phyloP scores from a whole-genome alignment of 2,113 vertebrate genomes.

The Ophthalmolycus amberensis region DNA sequence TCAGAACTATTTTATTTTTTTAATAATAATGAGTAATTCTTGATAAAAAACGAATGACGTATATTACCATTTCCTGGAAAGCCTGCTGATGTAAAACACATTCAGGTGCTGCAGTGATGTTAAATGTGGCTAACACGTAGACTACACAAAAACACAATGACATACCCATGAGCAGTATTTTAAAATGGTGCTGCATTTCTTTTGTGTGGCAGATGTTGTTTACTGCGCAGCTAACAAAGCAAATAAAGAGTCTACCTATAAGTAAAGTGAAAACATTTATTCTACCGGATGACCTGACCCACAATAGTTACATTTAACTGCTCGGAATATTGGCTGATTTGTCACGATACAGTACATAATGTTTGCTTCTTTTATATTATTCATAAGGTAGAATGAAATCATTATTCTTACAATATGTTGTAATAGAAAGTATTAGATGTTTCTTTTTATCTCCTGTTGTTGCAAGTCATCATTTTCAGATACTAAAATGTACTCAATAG shows the following conservation, averaged over 20 bases:
- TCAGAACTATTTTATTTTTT: neutral
- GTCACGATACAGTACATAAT: neutral
- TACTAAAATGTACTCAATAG: conserved; percentile 25
- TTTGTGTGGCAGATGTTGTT: neutral
- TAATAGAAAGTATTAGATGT: neutral
- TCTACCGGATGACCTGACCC: neutral
- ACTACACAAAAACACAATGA: neutral
- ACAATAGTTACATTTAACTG: neutral
- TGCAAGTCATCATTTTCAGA: conserved; percentile 34
- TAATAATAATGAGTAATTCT: neutral
- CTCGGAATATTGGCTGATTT: conserved; percentile 3
- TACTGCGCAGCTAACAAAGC: neutral
- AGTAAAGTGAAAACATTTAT: neutral
- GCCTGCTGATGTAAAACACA: neutral
- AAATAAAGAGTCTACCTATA: conserved; percentile 13
- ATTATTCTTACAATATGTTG: conserved; percentile 9
- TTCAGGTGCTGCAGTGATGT: conserved; percentile 17
- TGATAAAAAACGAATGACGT: conserved; percentile 1
- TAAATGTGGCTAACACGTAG: neutral
- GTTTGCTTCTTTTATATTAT: neutral
- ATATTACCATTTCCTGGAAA: neutral
- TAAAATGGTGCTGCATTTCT: neutral
- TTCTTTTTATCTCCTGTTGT: conserved; percentile 27
- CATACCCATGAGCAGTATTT: neutral
- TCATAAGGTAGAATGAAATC: conserved; percentile 20